A percentile compares a stretch with the other conserved stretches of the same genome.
Evolutionary conservation across 2,888 invertebrate genomes (phyloP).

Genomic region (Polyploca ridens): DNA sequence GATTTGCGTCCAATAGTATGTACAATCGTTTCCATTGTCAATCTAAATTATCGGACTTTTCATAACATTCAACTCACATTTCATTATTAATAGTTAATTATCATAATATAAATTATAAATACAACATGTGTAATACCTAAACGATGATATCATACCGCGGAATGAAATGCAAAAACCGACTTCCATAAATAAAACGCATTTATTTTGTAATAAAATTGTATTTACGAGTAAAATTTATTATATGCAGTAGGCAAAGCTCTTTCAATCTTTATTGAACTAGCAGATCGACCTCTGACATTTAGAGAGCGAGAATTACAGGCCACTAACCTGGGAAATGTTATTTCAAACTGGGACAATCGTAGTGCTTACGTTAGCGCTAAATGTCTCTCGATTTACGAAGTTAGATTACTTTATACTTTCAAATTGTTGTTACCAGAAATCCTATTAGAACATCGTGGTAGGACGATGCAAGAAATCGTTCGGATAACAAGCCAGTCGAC

Average conservation of each 20-base stretch:
- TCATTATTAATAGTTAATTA: neutral
- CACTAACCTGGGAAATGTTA: slow-evolving; percentile 61
- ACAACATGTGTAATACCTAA: slow-evolving; percentile 19
- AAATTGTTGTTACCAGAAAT: neutral
- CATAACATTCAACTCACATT: slow-evolving; percentile 5
- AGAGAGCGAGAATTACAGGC: slow-evolving; percentile 48
- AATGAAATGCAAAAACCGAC: slow-evolving; percentile 5
- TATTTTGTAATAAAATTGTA: slow-evolving; percentile 25
- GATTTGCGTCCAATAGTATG: no score
- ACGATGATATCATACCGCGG: slow-evolving; percentile 5
- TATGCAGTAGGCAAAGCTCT: slow-evolving; percentile 27
- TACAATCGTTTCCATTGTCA: neutral
- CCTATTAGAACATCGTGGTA: slow-evolving; percentile 3
- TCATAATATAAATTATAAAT: neutral
- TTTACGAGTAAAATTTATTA: slow-evolving; percentile 24
- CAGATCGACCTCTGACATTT: slow-evolving; percentile 69
- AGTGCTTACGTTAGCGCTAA: slow-evolving; percentile 25
- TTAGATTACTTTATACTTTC: neutral
- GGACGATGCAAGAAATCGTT: neutral
- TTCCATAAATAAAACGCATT: slow-evolving; percentile 21
- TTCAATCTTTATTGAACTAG: slow-evolving; percentile 48
- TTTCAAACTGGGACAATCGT: slow-evolving; percentile 53
- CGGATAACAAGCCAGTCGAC: slow-evolving; percentile 12
- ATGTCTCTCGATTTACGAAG: slow-evolving; percentile 22
- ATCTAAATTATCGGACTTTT: slow-evolving; percentile 4